Evolutionary conservation across 2,113 vertebrate genomes (phyloP).

Genomic region (Thermophis baileyi): DNA sequence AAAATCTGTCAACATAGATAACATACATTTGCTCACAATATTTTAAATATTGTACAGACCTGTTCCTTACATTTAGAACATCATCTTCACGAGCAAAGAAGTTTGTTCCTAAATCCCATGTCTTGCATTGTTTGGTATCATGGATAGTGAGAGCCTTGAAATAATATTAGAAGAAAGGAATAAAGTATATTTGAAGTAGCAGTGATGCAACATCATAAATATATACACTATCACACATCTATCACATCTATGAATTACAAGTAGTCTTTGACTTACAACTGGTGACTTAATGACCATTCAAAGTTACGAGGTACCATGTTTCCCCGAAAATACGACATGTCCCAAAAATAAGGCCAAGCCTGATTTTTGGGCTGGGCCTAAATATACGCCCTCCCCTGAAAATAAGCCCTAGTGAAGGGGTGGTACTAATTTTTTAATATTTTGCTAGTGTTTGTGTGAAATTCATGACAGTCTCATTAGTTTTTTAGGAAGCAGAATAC

Average conservation of each 20-base stretch:
- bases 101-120: constrained; percentile 89
- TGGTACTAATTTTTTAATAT: not conserved
- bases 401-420: no score
- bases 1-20: not conserved
- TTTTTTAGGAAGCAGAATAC: not conserved
- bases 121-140: constrained; percentile 83
- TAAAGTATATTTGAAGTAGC: constrained; percentile 19
- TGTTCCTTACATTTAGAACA: constrained; percentile 79
- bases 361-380: no score
- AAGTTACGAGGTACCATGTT: not conserved
- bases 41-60: constrained; percentile 68
- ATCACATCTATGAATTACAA: not conserved
- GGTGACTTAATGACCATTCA: not conserved
- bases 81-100: constrained; percentile 94
- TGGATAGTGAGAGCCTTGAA: constrained; percentile 89
- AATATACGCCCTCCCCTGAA: no score
- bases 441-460: not conserved
- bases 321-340: no score
- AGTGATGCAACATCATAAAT: not conserved
- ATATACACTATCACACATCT: not conserved
- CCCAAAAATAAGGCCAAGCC: no score
- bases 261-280: not conserved
- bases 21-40: not conserved
- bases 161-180: constrained; percentile 13
- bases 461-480: not conserved